phyloP scores from a whole-genome alignment of 2,888 invertebrate genomes.

The Oconnorella tubifera region DNA sequence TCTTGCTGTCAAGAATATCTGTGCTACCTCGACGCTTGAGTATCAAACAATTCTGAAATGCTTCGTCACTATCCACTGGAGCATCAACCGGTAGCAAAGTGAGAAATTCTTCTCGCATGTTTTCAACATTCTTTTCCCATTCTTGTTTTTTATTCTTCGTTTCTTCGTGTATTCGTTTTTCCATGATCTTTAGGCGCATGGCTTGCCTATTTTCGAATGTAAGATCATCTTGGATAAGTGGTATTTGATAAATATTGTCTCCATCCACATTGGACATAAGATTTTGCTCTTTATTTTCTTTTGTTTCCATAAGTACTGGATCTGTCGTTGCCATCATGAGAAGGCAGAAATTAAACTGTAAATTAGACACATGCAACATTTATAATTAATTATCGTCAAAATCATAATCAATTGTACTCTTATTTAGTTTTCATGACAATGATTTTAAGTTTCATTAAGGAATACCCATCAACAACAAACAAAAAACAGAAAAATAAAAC shows the following conservation, averaged over 20 bases:
- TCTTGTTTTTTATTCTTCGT: slow-evolving; percentile 29
- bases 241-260: slow-evolving; percentile 20
- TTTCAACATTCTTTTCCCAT: slow-evolving; percentile 36
- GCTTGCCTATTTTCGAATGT: slow-evolving; percentile 33
- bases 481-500: too few relatives aligned
- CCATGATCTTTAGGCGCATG: slow-evolving; percentile 31
- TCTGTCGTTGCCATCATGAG: too few relatives aligned
- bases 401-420: too few relatives aligned
- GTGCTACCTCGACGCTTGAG: slow-evolving; percentile 34
- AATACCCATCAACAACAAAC: too few relatives aligned
- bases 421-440: too few relatives aligned
- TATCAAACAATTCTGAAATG: slow-evolving; percentile 29
- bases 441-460: too few relatives aligned
- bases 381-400: too few relatives aligned
- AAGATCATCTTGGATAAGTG: slow-evolving; percentile 29
- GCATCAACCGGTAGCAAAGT: slow-evolving; percentile 32
- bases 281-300: too few relatives aligned
- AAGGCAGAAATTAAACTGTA: too few relatives aligned
- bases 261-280: too few relatives aligned
- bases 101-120: slow-evolving; percentile 37
- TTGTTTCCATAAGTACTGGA: too few relatives aligned
- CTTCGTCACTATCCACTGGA: slow-evolving; percentile 30
- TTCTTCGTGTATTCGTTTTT: slow-evolving; percentile 34
- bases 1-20: slow-evolving; percentile 32
- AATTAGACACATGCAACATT: too few relatives aligned